Evolutionary conservation across 2,113 vertebrate genomes (phyloP), one percentile per base, ranked within the genome.

Genomic region (Condylura cristata): DNA sequence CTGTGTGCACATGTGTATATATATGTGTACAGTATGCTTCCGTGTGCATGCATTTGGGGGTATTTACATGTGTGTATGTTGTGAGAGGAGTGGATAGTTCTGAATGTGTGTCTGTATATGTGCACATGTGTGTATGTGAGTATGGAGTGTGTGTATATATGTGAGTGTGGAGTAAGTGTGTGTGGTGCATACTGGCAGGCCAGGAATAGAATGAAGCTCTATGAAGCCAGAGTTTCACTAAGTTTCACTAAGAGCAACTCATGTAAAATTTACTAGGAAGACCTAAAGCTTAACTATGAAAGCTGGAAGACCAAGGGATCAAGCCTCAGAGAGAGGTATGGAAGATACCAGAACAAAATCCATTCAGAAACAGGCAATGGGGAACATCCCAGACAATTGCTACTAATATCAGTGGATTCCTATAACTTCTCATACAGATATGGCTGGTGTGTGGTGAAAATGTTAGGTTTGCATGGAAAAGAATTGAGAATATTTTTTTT

Each of bases 271-370:
- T 22, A 5, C 0, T 22, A 6, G 58, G 34, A 72, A 91, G 83
- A 53, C 34, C 51, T 58, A 88, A 91, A 89, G 41, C 51, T 91
- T 65, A 89, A 86, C 70, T 56, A 63, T 16, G 56, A 78, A 89
- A 22, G 17, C 16, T 56, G 22, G 34, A 63, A 91, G 90, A 79
- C n/a, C 34, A 63, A 41, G n/a, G 60, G 5, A 89, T 14, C 16
- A 53, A n/a, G 8, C 14, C 56, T 84, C 60, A 51, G 41, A 79
- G 37, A 74, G 3, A 58, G 9, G 14, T 65, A 12, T 48, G 46
- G 46, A 80, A n/a, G 37, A 39, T 18, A 65, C 2, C 26, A 65
- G 20, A 83, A 44, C 58, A 93, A 85, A 88, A n/a, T 56, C 44
- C n/a, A 16, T 18, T 39, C 16, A 17, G 63, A 22, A 74, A 76